Percentiles rank a stretch among this genome's conserved stretches.
Conservation (phyloP, 2,113 vertebrate genomes). For the Syrrhaptes paradoxus region DNA sequence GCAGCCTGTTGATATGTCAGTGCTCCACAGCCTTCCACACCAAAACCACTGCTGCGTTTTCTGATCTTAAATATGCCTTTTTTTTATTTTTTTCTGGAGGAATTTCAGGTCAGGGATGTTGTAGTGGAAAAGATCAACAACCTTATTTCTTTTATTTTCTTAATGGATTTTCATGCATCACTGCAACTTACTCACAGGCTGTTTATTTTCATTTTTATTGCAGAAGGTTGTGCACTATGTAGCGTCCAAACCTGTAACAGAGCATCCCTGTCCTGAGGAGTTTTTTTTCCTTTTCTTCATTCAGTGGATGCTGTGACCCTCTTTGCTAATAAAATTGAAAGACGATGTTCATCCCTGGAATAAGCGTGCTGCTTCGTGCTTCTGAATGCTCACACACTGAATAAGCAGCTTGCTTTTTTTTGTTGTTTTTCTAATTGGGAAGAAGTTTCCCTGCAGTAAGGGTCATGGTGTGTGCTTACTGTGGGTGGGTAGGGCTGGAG, state of each 20-base stretch:
- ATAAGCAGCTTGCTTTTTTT: not conserved
- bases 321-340: constrained; percentile 37
- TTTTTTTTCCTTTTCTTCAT: not conserved
- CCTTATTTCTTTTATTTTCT: constrained; percentile 57
- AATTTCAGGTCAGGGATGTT: constrained; percentile 12
- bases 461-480: not conserved
- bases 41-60: not conserved
- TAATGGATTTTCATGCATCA: constrained; percentile 53
- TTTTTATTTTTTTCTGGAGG: not conserved
- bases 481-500: not conserved
- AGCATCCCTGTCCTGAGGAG: constrained; percentile 27
- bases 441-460: not conserved
- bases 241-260: not conserved
- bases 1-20: constrained; percentile 47
- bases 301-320: constrained; percentile 1
- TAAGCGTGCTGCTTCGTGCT: not conserved
- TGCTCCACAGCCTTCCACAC: not conserved
- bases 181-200: not conserved
- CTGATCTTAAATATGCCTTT: not conserved
- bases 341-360: not conserved
- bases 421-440: not conserved
- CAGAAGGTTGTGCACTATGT: not conserved
- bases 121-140: constrained; percentile 22
- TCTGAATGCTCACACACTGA: not conserved
- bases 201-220: constrained; percentile 51